Evolutionary conservation across 1,140 invertebrate species (phyloP).

Genomic region (Lethrus apterus): DNA sequence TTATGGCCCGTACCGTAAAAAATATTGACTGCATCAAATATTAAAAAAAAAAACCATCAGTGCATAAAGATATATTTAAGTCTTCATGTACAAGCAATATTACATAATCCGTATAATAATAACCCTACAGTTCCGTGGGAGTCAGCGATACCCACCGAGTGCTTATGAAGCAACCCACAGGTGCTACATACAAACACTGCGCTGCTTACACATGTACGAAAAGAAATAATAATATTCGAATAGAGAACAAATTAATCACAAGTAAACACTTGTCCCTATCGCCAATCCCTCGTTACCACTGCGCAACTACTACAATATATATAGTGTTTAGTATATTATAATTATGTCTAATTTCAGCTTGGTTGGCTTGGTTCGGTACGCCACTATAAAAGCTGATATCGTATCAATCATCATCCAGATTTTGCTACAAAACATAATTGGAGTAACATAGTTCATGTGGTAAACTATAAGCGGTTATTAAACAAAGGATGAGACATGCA

Average conservation of each 20-base stretch:
- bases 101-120: slow-evolving; percentile 43
- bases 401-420: slow-evolving; percentile 22
- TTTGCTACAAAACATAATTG: slow-evolving; percentile 27
- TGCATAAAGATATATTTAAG: slow-evolving; percentile 47
- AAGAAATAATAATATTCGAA: slow-evolving; percentile 35
- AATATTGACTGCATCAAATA: too few relatives aligned
- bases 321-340: slow-evolving; percentile 36
- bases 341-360: slow-evolving; percentile 29
- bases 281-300: slow-evolving; percentile 38
- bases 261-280: slow-evolving; percentile 36
- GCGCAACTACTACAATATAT: slow-evolving; percentile 39
- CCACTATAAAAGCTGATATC: slow-evolving; percentile 27
- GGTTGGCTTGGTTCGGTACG: slow-evolving; percentile 13
- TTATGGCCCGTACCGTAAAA: too few relatives aligned
- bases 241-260: slow-evolving; percentile 38
- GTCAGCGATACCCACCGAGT: slow-evolving; percentile 29
- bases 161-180: slow-evolving; percentile 18
- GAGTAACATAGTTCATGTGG: slow-evolving; percentile 24
- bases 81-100: slow-evolving; percentile 47
- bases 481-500: slow-evolving; percentile 34
- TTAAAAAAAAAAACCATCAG: slow-evolving; percentile 26
- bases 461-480: slow-evolving; percentile 38
- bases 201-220: slow-evolving; percentile 31
- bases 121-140: slow-evolving; percentile 38
- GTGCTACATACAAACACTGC: slow-evolving; percentile 26